Percentiles rank a stretch among this genome's conserved stretches.
These are phyloP conservation scores for Syrrhaptes paradoxus DNA, from an alignment of 2,113 vertebrate genomes.

Conservation along the genomic window DNA sequence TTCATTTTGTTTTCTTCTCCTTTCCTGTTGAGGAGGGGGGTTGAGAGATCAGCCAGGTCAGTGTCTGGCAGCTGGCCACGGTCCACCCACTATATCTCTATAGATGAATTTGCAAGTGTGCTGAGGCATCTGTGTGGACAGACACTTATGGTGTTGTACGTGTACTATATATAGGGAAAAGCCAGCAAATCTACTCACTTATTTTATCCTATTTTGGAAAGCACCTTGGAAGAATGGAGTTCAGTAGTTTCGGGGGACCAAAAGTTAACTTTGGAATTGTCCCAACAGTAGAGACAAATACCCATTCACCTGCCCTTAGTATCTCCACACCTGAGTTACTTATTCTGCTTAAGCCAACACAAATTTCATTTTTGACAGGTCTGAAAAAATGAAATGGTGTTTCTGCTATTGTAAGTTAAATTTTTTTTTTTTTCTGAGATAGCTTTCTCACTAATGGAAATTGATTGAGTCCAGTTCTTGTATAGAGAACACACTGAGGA, in stretches of 20 bases:
- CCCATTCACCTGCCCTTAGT: background rate
- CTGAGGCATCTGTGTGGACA: background rate
- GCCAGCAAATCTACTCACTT: background rate
- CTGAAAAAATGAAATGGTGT: background rate
- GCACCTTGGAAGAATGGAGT: background rate
- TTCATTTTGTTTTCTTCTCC: background rate
- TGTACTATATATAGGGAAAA: background rate
- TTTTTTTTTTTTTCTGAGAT: background rate
- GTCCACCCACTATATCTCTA: background rate
- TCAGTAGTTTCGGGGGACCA: background rate
- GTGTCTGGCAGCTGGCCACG: background rate
- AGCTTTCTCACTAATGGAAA: constrained; percentile 1
- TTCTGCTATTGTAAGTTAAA: background rate
- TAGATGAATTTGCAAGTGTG: background rate
- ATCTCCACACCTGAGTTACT: background rate
- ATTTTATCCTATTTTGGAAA: background rate
- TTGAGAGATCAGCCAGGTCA: background rate
- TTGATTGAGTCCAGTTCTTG: background rate
- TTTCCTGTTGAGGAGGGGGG: background rate
- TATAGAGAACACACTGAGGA: background rate
- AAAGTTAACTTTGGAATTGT: background rate
- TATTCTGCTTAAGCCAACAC: background rate
- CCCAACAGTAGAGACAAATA: background rate
- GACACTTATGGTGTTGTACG: background rate
- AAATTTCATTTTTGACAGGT: background rate